Evolutionary conservation across 1,140 invertebrate species (phyloP).

Genomic region (Macrocentrus cingulum): DNA sequence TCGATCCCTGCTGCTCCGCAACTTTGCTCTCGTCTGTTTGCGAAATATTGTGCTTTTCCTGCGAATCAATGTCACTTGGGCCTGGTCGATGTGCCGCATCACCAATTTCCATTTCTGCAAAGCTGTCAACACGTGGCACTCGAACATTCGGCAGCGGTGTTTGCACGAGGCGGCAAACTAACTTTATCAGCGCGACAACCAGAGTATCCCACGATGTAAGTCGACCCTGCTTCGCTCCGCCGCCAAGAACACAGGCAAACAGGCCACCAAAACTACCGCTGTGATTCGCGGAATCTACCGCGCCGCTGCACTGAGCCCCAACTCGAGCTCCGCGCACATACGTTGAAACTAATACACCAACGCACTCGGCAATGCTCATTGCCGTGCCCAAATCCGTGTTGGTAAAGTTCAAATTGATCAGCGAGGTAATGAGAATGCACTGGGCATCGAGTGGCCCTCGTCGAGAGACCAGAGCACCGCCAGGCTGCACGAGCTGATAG

Average conservation of each 20-base stretch:
- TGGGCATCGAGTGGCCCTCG: slow-evolving; percentile 83
- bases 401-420: slow-evolving; percentile 68
- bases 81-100: slow-evolving; percentile 31
- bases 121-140: slow-evolving; percentile 29
- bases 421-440: slow-evolving; percentile 69
- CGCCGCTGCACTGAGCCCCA: slow-evolving; percentile 49
- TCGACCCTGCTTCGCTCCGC: slow-evolving; percentile 62
- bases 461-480: slow-evolving; percentile 69
- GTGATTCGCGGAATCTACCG: slow-evolving; percentile 45
- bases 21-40: slow-evolving; percentile 82
- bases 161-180: slow-evolving; percentile 70
- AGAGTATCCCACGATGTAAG: slow-evolving; percentile 68
- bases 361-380: slow-evolving; percentile 74
- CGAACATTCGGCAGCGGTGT: slow-evolving; percentile 62
- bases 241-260: slow-evolving; percentile 69
- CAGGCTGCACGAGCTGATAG: slow-evolving; percentile 69
- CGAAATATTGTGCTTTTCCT: slow-evolving; percentile 49
- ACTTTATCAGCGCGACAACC: slow-evolving; percentile 70
- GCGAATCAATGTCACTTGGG: slow-evolving; percentile 34
- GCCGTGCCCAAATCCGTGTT: slow-evolving; percentile 72
- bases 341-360: slow-evolving; percentile 60
- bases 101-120: slow-evolving; percentile 42
- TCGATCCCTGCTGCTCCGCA: slow-evolving; percentile 63
- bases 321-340: slow-evolving; percentile 49
- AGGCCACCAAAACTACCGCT: slow-evolving; percentile 63